Conservation (phyloP, 2,113 vertebrate genomes). For the Nothobranchius kuhntae region DNA sequence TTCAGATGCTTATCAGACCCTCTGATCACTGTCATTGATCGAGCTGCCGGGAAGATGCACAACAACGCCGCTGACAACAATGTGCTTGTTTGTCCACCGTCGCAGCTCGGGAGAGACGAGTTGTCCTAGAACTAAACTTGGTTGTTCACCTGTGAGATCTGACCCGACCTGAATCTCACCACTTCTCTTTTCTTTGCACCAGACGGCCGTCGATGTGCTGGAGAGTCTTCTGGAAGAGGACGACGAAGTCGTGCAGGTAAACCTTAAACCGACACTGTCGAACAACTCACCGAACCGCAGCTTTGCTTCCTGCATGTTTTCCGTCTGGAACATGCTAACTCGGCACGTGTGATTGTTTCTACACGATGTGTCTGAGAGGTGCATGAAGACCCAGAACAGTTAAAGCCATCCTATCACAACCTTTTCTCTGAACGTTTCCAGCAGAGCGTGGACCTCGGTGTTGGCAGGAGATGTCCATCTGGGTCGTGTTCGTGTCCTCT, state of each 20-base stretch:
- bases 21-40: slow-evolving; percentile 62
- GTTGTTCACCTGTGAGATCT: background rate
- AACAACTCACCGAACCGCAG: background rate
- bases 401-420: no score
- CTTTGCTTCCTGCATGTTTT: background rate
- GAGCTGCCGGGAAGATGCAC: slow-evolving; percentile 28
- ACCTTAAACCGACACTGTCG: background rate
- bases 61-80: slow-evolving; percentile 3
- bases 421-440: background rate
- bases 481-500: background rate
- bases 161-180: background rate
- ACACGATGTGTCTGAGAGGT: no score
- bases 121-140: background rate
- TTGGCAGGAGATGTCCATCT: background rate
- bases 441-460: background rate
- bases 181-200: background rate
- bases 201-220: slow-evolving; percentile 80
- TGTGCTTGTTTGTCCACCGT: background rate
- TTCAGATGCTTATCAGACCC: slow-evolving; percentile 49
- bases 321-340: no score
- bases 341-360: no score
- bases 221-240: slow-evolving; percentile 83
- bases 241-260: slow-evolving; percentile 84
- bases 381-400: no score
- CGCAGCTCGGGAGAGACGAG: background rate